These are phyloP conservation scores for Flexamia atlantica DNA, from an alignment of 2,888 invertebrate species.

Conservation along the genomic window DNA sequence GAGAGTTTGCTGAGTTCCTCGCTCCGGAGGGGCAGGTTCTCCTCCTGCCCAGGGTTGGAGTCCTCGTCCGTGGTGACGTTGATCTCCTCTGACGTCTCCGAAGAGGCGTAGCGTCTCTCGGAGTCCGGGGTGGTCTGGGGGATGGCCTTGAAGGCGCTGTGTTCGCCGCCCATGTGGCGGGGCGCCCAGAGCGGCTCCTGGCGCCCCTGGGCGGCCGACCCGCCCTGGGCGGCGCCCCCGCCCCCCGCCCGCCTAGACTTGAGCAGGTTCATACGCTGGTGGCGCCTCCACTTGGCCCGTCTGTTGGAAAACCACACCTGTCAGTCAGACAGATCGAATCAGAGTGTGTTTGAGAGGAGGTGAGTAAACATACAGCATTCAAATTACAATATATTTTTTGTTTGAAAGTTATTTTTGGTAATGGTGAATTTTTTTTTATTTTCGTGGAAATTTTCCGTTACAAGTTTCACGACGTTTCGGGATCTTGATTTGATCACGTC, in stretches of 20 bases:
- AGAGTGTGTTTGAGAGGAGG: neutral
- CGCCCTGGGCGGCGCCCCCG: constrained; percentile 72
- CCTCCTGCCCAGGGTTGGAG: constrained; percentile 72
- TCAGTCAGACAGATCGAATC: constrained; percentile 73
- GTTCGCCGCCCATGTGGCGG: constrained; percentile 89
- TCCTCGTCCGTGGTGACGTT: constrained; percentile 87
- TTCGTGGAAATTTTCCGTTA: too few species aligned
- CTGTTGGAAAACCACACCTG: constrained; percentile 99
- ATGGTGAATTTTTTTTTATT: too few species aligned
- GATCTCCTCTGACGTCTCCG: constrained; percentile 80
- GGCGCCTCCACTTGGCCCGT: constrained; percentile 98
- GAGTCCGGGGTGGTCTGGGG: constrained; percentile 75
- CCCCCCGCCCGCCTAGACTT: constrained; percentile 82
- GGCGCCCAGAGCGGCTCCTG: constrained; percentile 73
- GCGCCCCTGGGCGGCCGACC: constrained; percentile 75
- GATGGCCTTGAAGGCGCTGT: constrained; percentile 91
- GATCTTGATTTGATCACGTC: too few species aligned
- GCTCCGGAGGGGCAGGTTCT: constrained; percentile 69
- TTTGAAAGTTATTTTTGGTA: too few species aligned
- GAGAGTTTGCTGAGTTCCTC: constrained; percentile 65
- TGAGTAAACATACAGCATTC: too few species aligned
- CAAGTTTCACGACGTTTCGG: too few species aligned
- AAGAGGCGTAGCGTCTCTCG: constrained; percentile 70
- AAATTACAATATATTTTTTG: too few species aligned
- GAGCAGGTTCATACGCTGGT: constrained; percentile 96